Percentiles rank a stretch among this genome's conserved stretches.
phyloP scores from a whole-genome alignment of 2,113 vertebrate species.

The Carassius auratus region DNA sequence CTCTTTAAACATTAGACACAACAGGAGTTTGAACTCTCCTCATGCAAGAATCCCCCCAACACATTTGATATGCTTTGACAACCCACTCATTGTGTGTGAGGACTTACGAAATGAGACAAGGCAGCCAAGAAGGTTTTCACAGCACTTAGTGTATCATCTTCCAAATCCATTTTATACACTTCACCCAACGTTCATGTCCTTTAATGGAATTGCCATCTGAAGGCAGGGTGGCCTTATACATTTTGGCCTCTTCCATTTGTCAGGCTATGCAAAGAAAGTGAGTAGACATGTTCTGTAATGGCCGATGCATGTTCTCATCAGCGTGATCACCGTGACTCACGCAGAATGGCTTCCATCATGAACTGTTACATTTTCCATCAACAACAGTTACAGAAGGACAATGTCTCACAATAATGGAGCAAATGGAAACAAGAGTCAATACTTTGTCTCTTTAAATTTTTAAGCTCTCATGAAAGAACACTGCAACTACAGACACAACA shows the following conservation, averaged over 20 bases:
- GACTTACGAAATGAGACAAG: conserved; percentile 34
- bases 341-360: not conserved
- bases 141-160: conserved; percentile 44
- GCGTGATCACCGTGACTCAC: not conserved
- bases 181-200: conserved; percentile 39
- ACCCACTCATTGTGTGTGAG: not conserved
- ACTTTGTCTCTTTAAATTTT: conserved; percentile 11
- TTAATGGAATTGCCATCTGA: conserved; percentile 33
- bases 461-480: not conserved
- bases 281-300: conserved; percentile 35
- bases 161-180: conserved; percentile 52
- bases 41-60: not conserved
- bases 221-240: conserved; percentile 1
- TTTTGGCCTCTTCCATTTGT: conserved; percentile 31
- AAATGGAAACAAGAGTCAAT: not conserved
- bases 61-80: conserved; percentile 4
- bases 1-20: not conserved
- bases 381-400: conserved; percentile 18
- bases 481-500: not conserved
- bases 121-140: not conserved
- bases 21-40: not conserved
- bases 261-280: conserved; percentile 20
- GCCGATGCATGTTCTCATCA: conserved; percentile 36
- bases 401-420: not conserved
- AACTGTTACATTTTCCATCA: conserved; percentile 37